phyloP scores from a whole-genome alignment of 1,140 invertebrate species.

The Apis laboriosa region DNA sequence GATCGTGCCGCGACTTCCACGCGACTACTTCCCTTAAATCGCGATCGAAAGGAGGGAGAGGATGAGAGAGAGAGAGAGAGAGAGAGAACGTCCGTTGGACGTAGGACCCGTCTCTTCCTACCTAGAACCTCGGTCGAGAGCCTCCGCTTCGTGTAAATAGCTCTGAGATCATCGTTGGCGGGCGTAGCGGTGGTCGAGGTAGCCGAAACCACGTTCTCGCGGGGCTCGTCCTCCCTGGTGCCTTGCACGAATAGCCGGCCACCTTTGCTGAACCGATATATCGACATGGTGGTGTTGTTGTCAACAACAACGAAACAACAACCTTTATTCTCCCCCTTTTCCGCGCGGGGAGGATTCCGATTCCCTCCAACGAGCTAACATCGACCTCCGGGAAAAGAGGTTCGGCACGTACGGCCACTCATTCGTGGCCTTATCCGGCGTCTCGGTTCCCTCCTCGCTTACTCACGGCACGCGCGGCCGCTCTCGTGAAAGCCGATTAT shows the following conservation, averaged over 20 bases:
- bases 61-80: neutral
- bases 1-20: conserved; percentile 21
- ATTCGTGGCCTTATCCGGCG: conserved; percentile 31
- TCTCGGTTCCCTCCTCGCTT: neutral
- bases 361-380: conserved; percentile 13
- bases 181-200: conserved; percentile 65
- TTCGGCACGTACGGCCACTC: neutral
- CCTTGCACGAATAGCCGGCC: conserved; percentile 90
- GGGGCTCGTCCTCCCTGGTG: conserved; percentile 85
- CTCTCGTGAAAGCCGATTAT: conserved; percentile 41
- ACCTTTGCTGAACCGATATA: conserved; percentile 89
- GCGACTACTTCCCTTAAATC: no score
- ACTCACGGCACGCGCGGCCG: neutral
- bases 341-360: no score
- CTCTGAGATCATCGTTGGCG: conserved; percentile 84
- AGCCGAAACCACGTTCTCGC: conserved; percentile 73
- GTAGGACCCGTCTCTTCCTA: conserved; percentile 45
- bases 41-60: neutral
- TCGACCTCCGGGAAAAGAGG: neutral
- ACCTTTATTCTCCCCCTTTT: neutral
- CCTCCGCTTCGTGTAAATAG: conserved; percentile 90
- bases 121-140: conserved; percentile 92
- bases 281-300: conserved; percentile 80
- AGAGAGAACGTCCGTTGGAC: no score
- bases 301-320: neutral